Evolutionary conservation across 64 coral and sea anemone genomes (phyloP).

Genomic region (Stichodactyla mertensii): DNA sequence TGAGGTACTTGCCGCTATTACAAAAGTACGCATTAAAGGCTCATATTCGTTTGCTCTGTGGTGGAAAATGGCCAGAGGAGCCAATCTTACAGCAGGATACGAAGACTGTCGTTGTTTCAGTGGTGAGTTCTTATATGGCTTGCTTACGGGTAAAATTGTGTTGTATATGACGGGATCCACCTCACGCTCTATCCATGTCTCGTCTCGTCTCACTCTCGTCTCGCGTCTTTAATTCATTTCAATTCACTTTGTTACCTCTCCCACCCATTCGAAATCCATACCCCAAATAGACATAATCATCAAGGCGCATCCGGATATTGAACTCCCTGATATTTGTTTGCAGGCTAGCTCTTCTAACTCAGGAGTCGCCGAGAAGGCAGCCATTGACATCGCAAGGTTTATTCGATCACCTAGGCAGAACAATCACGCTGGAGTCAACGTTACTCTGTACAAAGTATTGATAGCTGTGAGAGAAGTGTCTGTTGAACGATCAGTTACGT

Average conservation of each 20-base stretch:
- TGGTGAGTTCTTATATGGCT: conserved; percentile 48
- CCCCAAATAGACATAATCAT: too few species aligned
- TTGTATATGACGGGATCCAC: too few species aligned
- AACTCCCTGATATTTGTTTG: neutral
- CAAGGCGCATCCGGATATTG: neutral
- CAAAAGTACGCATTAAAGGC: conserved; percentile 55
- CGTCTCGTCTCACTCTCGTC: too few species aligned
- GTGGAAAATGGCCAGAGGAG: conserved; percentile 28
- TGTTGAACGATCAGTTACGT: conserved; percentile 72
- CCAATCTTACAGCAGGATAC: conserved; percentile 9
- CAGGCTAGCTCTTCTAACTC: conserved; percentile 73
- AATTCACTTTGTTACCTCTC: too few species aligned
- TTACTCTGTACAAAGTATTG: conserved; percentile 80
- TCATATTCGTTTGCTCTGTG: conserved; percentile 65
- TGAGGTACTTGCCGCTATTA: conserved; percentile 59
- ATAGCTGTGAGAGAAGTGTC: conserved; percentile 78
- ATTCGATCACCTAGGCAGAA: conserved; percentile 38
- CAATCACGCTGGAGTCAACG: conserved; percentile 32
- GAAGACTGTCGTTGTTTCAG: conserved; percentile 66
- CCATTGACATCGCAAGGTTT: conserved; percentile 62
- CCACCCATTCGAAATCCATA: too few species aligned
- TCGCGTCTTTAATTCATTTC: too few species aligned
- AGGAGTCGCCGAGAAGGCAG: conserved; percentile 69
- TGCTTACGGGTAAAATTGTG: too few species aligned
- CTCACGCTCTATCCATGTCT: too few species aligned